These are phyloP conservation scores for Coboldia fuscipes DNA, from an alignment of 1,140 invertebrate genomes.

Conservation along the genomic window DNA sequence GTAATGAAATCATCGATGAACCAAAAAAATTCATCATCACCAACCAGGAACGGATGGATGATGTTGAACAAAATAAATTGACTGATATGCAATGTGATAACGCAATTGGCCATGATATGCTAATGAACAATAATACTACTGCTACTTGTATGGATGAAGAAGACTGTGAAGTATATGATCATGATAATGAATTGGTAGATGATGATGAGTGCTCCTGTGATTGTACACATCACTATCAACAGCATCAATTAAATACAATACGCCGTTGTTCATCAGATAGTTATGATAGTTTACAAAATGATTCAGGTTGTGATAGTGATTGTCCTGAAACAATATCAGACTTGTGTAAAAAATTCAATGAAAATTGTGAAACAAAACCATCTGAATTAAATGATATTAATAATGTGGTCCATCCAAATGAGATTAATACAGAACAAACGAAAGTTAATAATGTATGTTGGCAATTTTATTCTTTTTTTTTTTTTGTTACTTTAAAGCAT, in stretches of 20 bases:
- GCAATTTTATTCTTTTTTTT: too few species aligned
- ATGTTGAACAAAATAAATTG: too few species aligned
- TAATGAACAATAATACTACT: too few species aligned
- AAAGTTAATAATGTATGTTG: background rate
- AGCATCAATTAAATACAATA: background rate
- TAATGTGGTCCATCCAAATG: background rate
- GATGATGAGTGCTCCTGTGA: background rate
- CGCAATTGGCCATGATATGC: too few species aligned
- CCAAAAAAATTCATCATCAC: background rate
- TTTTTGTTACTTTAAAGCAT: too few species aligned
- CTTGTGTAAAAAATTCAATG: constrained; percentile 20
- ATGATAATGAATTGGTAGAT: too few species aligned
- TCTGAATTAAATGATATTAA: constrained; percentile 3
- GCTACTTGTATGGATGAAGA: too few species aligned
- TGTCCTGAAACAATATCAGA: constrained; percentile 11
- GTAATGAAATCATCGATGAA: background rate
- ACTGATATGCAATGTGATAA: too few species aligned
- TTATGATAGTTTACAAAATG: constrained; percentile 8
- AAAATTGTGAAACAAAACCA: too few species aligned
- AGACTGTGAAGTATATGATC: too few species aligned
- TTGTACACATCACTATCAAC: background rate
- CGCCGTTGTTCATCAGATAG: background rate
- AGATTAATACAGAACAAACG: background rate
- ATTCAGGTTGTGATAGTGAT: constrained; percentile 38
- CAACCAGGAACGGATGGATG: background rate